Evolutionary conservation across 2,888 invertebrate species (phyloP).

Genomic region (Branchipolynoe longqiensis): DNA sequence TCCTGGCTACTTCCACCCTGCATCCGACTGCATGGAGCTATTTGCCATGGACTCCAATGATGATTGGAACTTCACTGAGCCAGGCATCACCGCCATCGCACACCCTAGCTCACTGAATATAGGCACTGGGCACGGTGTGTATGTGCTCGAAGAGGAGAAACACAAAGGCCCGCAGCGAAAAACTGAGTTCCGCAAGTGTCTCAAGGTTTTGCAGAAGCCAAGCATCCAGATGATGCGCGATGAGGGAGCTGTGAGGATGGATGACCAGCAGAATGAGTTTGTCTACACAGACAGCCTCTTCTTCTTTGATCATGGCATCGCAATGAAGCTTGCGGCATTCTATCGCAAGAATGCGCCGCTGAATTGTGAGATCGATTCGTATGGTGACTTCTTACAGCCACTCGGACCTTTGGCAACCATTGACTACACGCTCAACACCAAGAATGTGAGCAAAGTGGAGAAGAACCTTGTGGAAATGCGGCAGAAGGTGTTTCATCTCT

Average conservation of each 20-base stretch:
- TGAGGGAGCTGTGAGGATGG: slow-evolving; percentile 78
- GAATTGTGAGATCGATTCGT: slow-evolving; percentile 82
- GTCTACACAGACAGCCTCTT: slow-evolving; percentile 83
- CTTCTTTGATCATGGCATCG: slow-evolving; percentile 81
- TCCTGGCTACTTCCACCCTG: slow-evolving; percentile 81
- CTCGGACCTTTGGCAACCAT: slow-evolving; percentile 77
- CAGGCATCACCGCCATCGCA: slow-evolving; percentile 82
- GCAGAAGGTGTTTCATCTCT: slow-evolving; percentile 74
- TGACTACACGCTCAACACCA: slow-evolving; percentile 75
- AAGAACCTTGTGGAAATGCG: slow-evolving; percentile 73
- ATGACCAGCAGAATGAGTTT: slow-evolving; percentile 59
- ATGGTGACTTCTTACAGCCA: slow-evolving; percentile 83
- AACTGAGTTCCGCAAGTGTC: slow-evolving; percentile 74
- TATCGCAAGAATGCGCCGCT: slow-evolving; percentile 75
- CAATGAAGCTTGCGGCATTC: slow-evolving; percentile 77
- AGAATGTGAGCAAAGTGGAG: slow-evolving; percentile 75
- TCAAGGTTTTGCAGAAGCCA: slow-evolving; percentile 83
- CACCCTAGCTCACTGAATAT: slow-evolving; percentile 82
- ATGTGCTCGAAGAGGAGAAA: slow-evolving; percentile 75
- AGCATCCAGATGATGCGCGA: slow-evolving; percentile 78
- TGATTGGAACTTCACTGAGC: slow-evolving; percentile 71
- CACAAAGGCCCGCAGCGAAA: neutral
- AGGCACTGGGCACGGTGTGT: slow-evolving; percentile 83
- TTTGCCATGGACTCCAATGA: slow-evolving; percentile 73
- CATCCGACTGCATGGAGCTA: slow-evolving; percentile 82